Conservation (phyloP, 2,113 vertebrate genomes). For the Clarias gariepinus region DNA sequence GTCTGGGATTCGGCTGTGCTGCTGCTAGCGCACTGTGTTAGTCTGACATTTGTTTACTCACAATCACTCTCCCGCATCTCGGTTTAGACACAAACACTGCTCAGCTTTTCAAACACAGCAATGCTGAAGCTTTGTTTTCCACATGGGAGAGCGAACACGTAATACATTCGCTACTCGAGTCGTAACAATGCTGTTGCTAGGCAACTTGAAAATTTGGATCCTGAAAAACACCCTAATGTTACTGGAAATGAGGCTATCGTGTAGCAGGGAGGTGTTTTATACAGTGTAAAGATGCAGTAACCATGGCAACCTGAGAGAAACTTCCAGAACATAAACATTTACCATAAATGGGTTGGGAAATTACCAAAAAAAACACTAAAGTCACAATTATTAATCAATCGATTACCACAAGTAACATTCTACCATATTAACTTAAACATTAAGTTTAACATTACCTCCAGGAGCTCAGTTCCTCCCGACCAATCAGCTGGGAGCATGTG, state of each 20-base stretch:
- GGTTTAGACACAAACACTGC: neutral
- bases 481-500: conserved; percentile 30
- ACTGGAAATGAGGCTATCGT: neutral
- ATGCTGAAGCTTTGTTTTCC: neutral
- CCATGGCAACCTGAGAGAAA: neutral
- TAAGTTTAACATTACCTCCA: too few relatives aligned
- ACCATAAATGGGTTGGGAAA: neutral
- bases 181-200: neutral
- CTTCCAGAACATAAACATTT: neutral
- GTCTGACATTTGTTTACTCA: neutral
- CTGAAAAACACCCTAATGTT: neutral
- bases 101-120: neutral
- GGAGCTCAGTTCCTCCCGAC: conserved; percentile 1
- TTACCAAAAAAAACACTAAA: neutral
- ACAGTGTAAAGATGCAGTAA: neutral
- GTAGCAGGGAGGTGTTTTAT: neutral
- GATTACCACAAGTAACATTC: neutral
- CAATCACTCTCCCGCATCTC: neutral
- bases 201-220: neutral
- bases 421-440: neutral
- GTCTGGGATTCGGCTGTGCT: neutral
- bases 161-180: neutral
- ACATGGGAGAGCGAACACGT: neutral
- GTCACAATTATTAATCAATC: neutral
- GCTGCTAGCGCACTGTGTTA: neutral